Percentiles rank a stretch among this genome's conserved stretches.
These are phyloP conservation scores for Eidolon dupreanum DNA, from an alignment of 2,797 vertebrate species.

Conservation along the genomic window DNA sequence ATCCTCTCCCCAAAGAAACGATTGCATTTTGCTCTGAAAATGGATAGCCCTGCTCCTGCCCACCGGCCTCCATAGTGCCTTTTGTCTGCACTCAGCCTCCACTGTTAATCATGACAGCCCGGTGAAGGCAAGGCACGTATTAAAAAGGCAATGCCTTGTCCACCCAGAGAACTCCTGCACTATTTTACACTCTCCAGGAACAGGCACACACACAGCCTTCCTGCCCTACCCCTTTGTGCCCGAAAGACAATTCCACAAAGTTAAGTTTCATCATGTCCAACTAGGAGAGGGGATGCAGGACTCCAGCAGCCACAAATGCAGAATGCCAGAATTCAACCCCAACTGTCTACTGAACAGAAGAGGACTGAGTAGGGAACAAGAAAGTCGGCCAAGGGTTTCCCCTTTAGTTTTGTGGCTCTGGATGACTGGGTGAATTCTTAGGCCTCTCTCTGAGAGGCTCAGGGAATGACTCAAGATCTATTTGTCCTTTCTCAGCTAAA, in stretches of 20 bases:
- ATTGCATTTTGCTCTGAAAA: background rate
- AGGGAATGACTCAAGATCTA: background rate
- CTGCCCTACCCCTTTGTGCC: background rate
- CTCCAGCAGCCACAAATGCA: background rate
- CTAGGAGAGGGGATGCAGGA: background rate
- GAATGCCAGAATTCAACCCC: background rate
- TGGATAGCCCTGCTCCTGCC: background rate
- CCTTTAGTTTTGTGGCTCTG: background rate
- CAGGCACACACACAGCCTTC: background rate
- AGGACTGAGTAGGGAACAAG: background rate
- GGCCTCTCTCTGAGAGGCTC: background rate
- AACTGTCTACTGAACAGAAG: background rate
- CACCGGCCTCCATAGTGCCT: background rate
- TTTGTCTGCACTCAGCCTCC: constrained; percentile 45
- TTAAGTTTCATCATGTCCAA: background rate
- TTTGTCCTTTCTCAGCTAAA: background rate
- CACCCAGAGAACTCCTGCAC: constrained; percentile 56
- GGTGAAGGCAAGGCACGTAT: constrained; percentile 21
- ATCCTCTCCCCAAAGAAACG: background rate
- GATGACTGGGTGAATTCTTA: background rate
- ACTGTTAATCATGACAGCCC: constrained; percentile 56
- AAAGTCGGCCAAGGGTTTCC: background rate
- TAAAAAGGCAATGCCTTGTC: constrained; percentile 56
- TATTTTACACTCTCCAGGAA: background rate
- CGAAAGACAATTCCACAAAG: background rate